These are phyloP conservation scores for Pachyrhynchus sulphureomaculatus DNA, from an alignment of 1,140 invertebrate species.

Conservation along the genomic window DNA sequence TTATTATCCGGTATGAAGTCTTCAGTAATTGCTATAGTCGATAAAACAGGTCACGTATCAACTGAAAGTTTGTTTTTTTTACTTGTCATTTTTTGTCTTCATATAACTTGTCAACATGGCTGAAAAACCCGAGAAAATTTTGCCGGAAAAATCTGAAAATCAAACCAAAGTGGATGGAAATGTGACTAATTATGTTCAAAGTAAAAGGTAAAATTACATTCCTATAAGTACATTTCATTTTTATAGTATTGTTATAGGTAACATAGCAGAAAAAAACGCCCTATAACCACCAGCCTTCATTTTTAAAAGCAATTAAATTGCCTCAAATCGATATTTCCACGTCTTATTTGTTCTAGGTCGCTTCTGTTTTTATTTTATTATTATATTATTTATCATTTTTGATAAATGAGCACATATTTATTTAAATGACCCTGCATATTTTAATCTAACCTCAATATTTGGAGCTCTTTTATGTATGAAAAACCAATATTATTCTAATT, in stretches of 20 bases:
- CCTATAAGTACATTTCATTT: not conserved
- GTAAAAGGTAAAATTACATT: constrained; percentile 23
- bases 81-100: no score
- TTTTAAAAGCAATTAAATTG: constrained; percentile 2
- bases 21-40: no score
- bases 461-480: not conserved
- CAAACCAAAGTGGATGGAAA: constrained; percentile 27
- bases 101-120: not conserved
- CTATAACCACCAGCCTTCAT: not conserved
- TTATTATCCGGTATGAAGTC: no score
- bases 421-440: constrained; percentile 3
- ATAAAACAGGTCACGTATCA: no score
- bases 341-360: not conserved
- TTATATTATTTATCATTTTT: not conserved
- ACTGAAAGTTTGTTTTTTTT: no score
- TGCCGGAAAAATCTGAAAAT: constrained; percentile 21
- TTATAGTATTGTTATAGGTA: not conserved
- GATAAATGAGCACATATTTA: not conserved
- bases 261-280: not conserved
- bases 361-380: not conserved
- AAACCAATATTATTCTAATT: no score
- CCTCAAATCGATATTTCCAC: constrained; percentile 4
- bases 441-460: constrained; percentile 6
- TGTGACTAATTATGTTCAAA: constrained; percentile 10
- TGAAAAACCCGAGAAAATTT: constrained; percentile 23